Evolutionary conservation across 2,797 vertebrate genomes (phyloP).

Genomic region (Trematomus bernacchii): DNA sequence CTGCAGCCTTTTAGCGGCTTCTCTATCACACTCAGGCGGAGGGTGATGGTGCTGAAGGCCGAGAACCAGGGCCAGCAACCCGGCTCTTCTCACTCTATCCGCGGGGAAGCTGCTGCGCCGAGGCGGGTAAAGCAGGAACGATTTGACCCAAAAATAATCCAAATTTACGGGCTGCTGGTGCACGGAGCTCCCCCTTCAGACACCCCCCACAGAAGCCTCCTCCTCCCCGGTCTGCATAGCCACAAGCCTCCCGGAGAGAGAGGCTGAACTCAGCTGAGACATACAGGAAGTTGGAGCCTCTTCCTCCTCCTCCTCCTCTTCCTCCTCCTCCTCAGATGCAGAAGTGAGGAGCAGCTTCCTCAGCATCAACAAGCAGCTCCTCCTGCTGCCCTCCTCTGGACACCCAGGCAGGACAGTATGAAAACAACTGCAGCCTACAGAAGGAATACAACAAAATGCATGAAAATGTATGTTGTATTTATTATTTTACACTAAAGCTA

Average conservation of each 20-base stretch:
- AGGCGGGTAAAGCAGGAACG: constrained; percentile 60
- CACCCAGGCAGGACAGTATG: not conserved
- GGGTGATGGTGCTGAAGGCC: constrained; percentile 69
- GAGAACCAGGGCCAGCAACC: constrained; percentile 73
- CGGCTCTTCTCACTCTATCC: constrained; percentile 75
- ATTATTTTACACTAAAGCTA: too few relatives aligned
- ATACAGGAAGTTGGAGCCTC: constrained; percentile 84
- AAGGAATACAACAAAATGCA: not conserved
- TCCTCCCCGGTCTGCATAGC: constrained; percentile 47
- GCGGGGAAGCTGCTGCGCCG: constrained; percentile 57
- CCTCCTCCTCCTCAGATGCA: constrained; percentile 73
- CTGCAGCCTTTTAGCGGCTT: constrained; percentile 2
- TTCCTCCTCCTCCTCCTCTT: constrained; percentile 55
- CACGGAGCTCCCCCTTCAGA: constrained; percentile 38
- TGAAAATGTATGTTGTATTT: too few relatives aligned
- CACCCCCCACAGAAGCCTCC: constrained; percentile 30
- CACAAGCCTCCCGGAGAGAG: constrained; percentile 60
- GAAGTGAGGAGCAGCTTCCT: constrained; percentile 69
- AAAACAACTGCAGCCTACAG: not conserved
- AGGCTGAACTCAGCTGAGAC: constrained; percentile 60
- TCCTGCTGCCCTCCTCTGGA: constrained; percentile 67
- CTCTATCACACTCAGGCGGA: constrained; percentile 24
- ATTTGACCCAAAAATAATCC: constrained; percentile 70
- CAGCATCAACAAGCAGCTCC: constrained; percentile 66
- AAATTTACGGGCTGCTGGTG: constrained; percentile 64